Conservation (phyloP, 2,888 invertebrate genomes). For the Ommatoiulus sabulosus region DNA sequence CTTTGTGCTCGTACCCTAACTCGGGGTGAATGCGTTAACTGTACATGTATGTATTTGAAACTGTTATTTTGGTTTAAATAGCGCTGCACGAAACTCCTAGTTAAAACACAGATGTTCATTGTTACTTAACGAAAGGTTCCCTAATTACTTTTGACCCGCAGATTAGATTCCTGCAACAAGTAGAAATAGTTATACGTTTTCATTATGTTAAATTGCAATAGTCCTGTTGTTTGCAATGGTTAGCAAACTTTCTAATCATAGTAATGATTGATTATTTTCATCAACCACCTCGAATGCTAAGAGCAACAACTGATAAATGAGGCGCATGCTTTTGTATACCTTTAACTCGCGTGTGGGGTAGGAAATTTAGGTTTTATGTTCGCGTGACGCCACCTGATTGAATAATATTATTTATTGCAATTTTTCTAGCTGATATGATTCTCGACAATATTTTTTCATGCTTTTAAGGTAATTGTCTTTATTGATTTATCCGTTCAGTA, state of each 20-base stretch:
- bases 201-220: background rate
- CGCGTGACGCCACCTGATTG: background rate
- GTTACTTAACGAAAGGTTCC: too few relatives aligned
- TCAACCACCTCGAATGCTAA: background rate
- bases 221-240: background rate
- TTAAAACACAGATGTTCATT: too few relatives aligned
- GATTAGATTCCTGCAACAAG: background rate
- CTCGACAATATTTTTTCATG: background rate
- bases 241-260: background rate
- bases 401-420: constrained; percentile 1
- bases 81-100: too few relatives aligned
- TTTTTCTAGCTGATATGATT: background rate
- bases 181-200: background rate
- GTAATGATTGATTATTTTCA: background rate
- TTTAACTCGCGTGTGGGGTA: background rate
- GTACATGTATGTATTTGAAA: too few relatives aligned
- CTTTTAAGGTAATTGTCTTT: background rate
- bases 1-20: too few relatives aligned
- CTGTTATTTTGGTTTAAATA: too few relatives aligned
- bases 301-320: background rate
- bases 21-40: too few relatives aligned
- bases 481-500: background rate
- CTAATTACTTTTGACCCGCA: background rate
- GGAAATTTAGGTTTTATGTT: background rate
- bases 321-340: background rate